phyloP scores from a whole-genome alignment of 2,113 vertebrate species.

The Eonycteris spelaea region DNA sequence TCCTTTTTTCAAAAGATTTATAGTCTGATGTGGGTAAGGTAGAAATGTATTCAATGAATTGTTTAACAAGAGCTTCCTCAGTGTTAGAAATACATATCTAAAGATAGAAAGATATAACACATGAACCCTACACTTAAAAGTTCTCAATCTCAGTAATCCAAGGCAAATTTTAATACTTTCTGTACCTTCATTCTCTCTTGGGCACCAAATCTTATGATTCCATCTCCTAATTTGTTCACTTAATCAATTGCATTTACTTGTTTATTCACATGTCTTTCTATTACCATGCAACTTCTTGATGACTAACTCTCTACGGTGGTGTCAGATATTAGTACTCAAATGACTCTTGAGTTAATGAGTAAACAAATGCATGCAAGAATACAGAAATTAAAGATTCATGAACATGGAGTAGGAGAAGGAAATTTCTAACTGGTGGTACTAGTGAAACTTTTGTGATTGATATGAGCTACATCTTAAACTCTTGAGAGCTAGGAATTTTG shows the following conservation, averaged over 20 bases:
- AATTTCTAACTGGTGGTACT: neutral
- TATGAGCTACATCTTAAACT: neutral
- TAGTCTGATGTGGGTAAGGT: neutral
- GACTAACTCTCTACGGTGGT: neutral
- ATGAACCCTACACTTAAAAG: neutral
- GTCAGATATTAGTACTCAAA: neutral
- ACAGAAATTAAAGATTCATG: neutral
- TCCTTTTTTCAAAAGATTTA: neutral
- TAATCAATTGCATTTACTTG: slow-evolving; percentile 1
- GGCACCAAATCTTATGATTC: neutral
- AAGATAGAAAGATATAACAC: neutral
- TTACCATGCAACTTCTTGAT: neutral
- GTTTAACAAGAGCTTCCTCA: neutral
- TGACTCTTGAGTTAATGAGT: neutral
- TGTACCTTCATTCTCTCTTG: neutral
- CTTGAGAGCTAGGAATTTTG: neutral
- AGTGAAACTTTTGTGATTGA: neutral
- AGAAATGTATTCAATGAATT: neutral
- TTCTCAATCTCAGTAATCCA: neutral
- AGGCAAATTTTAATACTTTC: neutral
- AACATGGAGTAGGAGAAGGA: neutral
- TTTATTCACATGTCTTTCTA: slow-evolving; percentile 19
- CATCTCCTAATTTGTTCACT: neutral
- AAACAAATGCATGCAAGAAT: neutral
- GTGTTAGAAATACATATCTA: neutral